Base-by-base conservation (phyloP, 2,113 vertebrate species). In the Maccullochella peelii region DNA sequence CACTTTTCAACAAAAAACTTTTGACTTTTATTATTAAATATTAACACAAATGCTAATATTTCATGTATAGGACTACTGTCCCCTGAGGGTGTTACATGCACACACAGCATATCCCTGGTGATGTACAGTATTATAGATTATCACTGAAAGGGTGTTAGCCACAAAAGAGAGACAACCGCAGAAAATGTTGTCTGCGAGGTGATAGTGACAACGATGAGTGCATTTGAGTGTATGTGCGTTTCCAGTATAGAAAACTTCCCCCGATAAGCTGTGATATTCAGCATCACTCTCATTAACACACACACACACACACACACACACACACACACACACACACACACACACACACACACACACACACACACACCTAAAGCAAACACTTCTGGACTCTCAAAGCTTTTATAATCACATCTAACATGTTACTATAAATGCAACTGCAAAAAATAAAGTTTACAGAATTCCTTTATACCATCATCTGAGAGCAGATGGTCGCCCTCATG, bases 41-140 rank as follows among this genome's bases (percentile, higher is more conserved):
- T 20, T 49, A 42, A 69, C 67, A 66, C 25, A 59, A 42, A 84
- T 21, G 33, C 25, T 8, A 40, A 59, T 36, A 58, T 63, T 77
- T 44, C 23, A 74, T 8, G 4, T 55, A 38, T 6, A 65, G 42
- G 59, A 44, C 42, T 27, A 25, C 57, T 30, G 38, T 70, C 38
- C 50, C 75, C 30, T 12, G 15, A 38, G 52, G 69, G 18, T 33
- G 63, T 20, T 33, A 33, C 47, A 61, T 33, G 25, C 52, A 61
- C 21, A 50, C 59, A 69, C 40, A 67, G 42, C 23, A 86, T 49
- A 71, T 78, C 79, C 58, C 68, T 36, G 52, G 23, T 63, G 77
- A 83, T 57, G 55, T 38, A 66, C 49, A 61, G 67, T 71, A 68
- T 55, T 59, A 86, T 30, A 59, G 80, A 67, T 79, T 66, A 75